phyloP scores from a whole-genome alignment of 2,113 vertebrate species.

The Cyprinodon brontotheroides region DNA sequence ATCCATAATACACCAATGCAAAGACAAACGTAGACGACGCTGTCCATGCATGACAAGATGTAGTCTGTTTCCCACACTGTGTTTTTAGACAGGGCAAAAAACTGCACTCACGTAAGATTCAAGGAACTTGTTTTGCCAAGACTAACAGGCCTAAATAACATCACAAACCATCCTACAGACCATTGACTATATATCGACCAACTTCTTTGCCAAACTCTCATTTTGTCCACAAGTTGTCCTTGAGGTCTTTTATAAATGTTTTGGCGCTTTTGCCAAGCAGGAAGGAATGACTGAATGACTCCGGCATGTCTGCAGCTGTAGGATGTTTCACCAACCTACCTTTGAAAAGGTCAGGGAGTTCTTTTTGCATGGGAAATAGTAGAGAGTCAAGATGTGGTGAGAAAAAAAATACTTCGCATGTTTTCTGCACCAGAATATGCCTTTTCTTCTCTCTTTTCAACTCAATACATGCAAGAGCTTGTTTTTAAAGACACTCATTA shows the following conservation, averaged over 20 bases:
- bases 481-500: neutral
- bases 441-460: neutral
- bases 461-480: neutral
- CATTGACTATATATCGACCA: neutral
- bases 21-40: neutral
- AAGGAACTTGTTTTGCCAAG: neutral
- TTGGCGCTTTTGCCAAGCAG: neutral
- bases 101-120: neutral
- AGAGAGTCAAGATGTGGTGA: neutral
- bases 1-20: neutral
- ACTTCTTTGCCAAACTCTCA: neutral
- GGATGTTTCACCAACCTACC: conserved; percentile 1
- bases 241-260: neutral
- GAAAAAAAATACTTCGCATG: neutral
- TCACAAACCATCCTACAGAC: neutral
- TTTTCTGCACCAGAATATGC: neutral
- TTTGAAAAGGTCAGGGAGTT: neutral
- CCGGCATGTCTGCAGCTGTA: neutral
- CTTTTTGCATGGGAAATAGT: neutral
- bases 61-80: neutral
- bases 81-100: neutral
- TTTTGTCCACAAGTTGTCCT: conserved; percentile 1
- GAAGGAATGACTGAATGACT: neutral
- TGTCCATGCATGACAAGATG: neutral
- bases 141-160: neutral